Evolutionary conservation across 2,113 vertebrate genomes (phyloP).

Genomic region (Megaleporinus macrocephalus): DNA sequence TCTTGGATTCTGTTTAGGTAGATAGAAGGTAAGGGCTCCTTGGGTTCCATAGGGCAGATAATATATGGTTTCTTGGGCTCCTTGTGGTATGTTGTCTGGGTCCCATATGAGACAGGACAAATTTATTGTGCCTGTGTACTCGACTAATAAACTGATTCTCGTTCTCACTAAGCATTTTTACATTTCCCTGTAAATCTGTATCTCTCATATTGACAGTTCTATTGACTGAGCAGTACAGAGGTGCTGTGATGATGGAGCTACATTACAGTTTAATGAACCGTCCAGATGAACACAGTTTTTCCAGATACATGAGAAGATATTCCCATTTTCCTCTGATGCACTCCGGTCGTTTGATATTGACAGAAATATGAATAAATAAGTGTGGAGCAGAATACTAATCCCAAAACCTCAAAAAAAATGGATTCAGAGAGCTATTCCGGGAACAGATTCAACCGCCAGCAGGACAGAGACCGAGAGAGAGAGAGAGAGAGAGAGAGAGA

Average conservation of each 20-base stretch:
- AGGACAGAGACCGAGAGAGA: too few species aligned
- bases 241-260: not conserved
- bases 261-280: not conserved
- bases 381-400: not conserved
- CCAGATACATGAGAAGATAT: not conserved
- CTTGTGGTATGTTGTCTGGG: too few species aligned
- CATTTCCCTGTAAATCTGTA: conserved; percentile 1
- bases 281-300: conserved; percentile 26
- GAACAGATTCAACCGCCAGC: too few species aligned
- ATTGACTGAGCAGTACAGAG: not conserved
- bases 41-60: too few species aligned
- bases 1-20: too few species aligned
- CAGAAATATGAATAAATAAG: not conserved
- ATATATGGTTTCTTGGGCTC: too few species aligned
- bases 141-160: too few species aligned
- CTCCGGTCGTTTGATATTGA: not conserved
- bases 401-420: not conserved
- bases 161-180: not conserved
- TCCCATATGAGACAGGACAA: too few species aligned
- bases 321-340: conserved; percentile 1
- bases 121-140: too few species aligned
- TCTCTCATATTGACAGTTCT: not conserved
- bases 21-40: too few species aligned
- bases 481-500: not conserved
- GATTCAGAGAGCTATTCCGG: not conserved